Conservation (phyloP, 64 coral and sea anemone genomes). For the Porites australiensis region DNA sequence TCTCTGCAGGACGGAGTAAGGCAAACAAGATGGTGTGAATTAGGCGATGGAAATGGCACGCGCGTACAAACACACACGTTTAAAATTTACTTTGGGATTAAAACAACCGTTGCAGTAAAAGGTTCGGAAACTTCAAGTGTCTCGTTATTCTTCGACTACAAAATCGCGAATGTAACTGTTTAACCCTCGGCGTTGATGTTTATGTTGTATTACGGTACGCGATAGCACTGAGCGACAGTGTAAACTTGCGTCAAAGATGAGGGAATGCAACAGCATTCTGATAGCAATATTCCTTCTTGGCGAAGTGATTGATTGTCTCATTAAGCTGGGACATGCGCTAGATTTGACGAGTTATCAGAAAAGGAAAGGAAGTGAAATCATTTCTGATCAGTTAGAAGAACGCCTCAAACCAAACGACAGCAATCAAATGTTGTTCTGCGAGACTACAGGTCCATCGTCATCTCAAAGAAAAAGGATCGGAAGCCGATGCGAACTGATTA, state of each 20-base stretch:
- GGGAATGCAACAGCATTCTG: not conserved
- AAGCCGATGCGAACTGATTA: not conserved
- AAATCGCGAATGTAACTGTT: not conserved
- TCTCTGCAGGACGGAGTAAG: not conserved
- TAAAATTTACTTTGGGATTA: not conserved
- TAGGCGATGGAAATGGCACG: conserved; percentile 32
- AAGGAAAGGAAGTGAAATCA: not conserved
- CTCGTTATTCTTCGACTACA: not conserved
- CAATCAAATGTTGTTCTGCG: not conserved
- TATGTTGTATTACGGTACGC: not conserved
- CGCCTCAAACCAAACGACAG: not conserved
- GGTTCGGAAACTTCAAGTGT: not conserved
- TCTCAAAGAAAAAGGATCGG: not conserved
- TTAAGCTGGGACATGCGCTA: not conserved
- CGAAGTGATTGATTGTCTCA: not conserved
- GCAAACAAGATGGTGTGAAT: conserved; percentile 17
- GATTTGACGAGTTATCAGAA: conserved; percentile 19
- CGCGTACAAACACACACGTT: not conserved
- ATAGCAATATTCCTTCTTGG: conserved; percentile 7
- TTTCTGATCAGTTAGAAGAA: not conserved
- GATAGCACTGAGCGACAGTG: not conserved
- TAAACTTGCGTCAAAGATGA: conserved; percentile 48
- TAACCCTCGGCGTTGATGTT: conserved; percentile 27
- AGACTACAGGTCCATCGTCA: not conserved
- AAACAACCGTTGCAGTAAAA: not conserved